Base-by-base conservation (phyloP, 2,113 vertebrate species). In the Eulemur rufifrons region DNA sequence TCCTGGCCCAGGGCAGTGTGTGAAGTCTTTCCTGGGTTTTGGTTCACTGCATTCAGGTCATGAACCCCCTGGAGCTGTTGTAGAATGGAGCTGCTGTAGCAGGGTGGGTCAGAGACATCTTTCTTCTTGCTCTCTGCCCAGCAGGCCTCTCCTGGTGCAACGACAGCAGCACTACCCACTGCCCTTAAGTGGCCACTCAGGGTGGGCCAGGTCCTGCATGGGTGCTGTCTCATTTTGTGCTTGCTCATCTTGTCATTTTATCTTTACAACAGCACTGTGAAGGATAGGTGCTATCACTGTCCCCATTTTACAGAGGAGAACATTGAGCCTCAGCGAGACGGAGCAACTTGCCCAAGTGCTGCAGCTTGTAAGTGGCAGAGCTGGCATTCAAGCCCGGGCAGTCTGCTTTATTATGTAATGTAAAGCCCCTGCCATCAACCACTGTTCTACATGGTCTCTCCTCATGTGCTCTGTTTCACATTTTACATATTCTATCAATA, bases 371-470 rank as follows among this genome's bases (percentile, higher is more conserved):
- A 54, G 73, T 15, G 29, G 59, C 54, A 3, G 47, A 78, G 45
- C n/a, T 42, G 5, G 90, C 34, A 45, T 76, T 85, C 39, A 76
- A n/a, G 83, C 80, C 39, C 74, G 4, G 59, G 47, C 5, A 0
- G 23, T 25, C 73, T 69, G 37, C 80, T 37, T 34, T 50, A 17
- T 45, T 29, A 54, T 54, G 18, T 61, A 25, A 8, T 61, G 1
- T 23, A 54, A 84, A 50, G 34, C 27, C 59, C 64, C 52, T 5
- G 0, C 37, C 27, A 7, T 11, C 83, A 45, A 0, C 66, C 64
- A 5, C 37, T 39, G 0, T 39, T 34, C n/a, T 9, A 2, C 3
- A 0, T 8, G 52, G 23, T 63, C 27, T 76, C 42, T 63, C 82
- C 52, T 90, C 47, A 1, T 6, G 12, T 5, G 12, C 54, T 68